Conservation (phyloP, 2,888 invertebrate genomes). For the Luperina nickerlii region DNA sequence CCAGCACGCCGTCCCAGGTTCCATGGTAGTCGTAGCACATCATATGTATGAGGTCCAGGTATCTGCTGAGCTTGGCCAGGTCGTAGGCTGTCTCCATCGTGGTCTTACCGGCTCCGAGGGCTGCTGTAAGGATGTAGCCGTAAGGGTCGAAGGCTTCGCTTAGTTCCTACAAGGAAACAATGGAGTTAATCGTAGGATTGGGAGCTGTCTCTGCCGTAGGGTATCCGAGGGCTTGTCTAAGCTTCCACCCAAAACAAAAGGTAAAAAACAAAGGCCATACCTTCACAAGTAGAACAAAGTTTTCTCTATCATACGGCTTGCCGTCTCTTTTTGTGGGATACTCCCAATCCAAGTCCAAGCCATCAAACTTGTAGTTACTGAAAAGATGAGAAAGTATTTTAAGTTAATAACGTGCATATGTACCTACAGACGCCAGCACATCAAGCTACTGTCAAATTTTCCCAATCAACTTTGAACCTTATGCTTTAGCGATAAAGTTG, state of each 20-base stretch:
- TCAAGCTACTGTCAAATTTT: too few species aligned
- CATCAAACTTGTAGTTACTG: conserved; percentile 93
- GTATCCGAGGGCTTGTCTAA: not conserved
- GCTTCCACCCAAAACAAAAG: not conserved
- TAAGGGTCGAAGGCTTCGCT: conserved; percentile 92
- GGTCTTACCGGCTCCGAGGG: conserved; percentile 94
- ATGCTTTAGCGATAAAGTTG: too few species aligned
- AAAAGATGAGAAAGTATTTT: conserved; percentile 66
- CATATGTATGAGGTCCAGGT: conserved; percentile 94
- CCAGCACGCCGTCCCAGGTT: conserved; percentile 94
- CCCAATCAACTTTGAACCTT: too few species aligned
- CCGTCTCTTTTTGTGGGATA: conserved; percentile 95
- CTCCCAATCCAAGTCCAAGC: conserved; percentile 96
- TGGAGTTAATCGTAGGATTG: not conserved
- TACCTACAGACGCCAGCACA: too few species aligned
- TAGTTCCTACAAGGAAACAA: conserved; percentile 90
- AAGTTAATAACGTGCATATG: too few species aligned
- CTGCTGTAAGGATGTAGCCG: conserved; percentile 94
- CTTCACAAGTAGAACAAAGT: conserved; percentile 94
- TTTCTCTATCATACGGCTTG: conserved; percentile 92
- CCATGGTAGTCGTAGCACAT: conserved; percentile 98
- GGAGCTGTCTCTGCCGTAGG: too few species aligned
- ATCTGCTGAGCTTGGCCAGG: conserved; percentile 92
- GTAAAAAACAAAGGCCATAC: conserved; percentile 80
- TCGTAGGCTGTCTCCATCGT: conserved; percentile 95